phyloP scores from a whole-genome alignment of 2,113 vertebrate genomes.

The Ramphastos sulfuratus region DNA sequence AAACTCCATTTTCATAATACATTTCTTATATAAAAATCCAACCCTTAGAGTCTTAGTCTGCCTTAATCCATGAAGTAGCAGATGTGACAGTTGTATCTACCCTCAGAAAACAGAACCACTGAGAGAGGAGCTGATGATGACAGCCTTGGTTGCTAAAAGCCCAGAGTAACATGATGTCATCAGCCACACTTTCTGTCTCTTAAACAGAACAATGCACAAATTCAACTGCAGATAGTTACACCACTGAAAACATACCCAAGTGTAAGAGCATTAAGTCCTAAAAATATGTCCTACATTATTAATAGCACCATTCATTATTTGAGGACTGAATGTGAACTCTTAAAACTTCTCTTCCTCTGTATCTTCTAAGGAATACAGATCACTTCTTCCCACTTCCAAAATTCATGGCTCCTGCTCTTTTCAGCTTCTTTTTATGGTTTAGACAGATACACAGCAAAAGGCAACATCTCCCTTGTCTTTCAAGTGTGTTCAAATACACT shows the following conservation, averaged over 20 bases:
- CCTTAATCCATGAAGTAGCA: background rate
- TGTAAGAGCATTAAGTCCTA: background rate
- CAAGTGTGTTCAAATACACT: background rate
- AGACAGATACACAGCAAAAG: background rate
- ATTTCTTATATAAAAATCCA: conserved; percentile 53
- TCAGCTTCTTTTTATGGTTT: background rate
- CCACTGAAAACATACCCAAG: background rate
- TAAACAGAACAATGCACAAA: background rate
- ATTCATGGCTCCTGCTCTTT: background rate
- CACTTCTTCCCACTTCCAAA: background rate
- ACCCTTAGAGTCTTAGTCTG: background rate
- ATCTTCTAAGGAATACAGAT: background rate
- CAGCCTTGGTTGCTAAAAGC: background rate
- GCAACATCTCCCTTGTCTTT: background rate
- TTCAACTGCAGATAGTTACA: background rate
- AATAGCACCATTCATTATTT: conserved; percentile 31
- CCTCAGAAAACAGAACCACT: background rate
- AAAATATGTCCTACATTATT: background rate
- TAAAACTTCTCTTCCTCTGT: background rate
- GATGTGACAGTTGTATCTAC: background rate
- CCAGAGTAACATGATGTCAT: background rate
- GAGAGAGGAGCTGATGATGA: background rate
- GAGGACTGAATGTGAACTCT: background rate
- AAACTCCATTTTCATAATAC: conserved; percentile 55
- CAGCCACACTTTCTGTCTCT: background rate